These are phyloP conservation scores for Microctenopoma steveboyesi DNA, from an alignment of 2,797 vertebrate genomes.

Conservation along the genomic window DNA sequence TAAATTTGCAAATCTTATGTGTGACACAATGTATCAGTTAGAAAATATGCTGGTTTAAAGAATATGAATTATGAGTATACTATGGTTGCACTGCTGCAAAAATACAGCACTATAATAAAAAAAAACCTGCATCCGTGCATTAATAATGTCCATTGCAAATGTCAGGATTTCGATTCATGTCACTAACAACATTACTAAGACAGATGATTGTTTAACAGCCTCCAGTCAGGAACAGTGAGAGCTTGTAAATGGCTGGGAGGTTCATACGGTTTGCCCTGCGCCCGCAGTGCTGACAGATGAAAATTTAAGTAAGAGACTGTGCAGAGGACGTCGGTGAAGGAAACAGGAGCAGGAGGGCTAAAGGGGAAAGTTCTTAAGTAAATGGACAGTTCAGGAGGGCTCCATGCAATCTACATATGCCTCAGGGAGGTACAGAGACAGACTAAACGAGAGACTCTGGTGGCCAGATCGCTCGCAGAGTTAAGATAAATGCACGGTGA, in stretches of 20 bases:
- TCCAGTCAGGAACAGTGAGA: conserved; percentile 13
- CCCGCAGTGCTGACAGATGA: conserved; percentile 36
- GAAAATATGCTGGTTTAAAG: not conserved
- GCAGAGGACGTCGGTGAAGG: conserved; percentile 45
- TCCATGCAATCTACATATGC: conserved; percentile 44
- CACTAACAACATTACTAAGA: conserved; percentile 6
- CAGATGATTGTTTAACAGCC: conserved; percentile 7
- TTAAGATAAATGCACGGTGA: conserved; percentile 73
- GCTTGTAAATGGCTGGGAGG: conserved; percentile 21
- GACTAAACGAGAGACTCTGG: conserved; percentile 60
- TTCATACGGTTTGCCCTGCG: conserved; percentile 1
- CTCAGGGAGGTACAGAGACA: conserved; percentile 61
- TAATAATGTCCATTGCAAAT: not conserved
- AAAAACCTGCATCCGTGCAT: not conserved
- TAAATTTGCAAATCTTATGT: not conserved
- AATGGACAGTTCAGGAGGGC: conserved; percentile 48
- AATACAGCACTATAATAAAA: not conserved
- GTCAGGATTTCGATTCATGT: not conserved
- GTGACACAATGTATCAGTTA: too few relatives aligned
- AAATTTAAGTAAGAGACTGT: conserved; percentile 55
- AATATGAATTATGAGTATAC: too few relatives aligned
- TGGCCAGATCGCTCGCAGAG: conserved; percentile 57
- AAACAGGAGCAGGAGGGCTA: conserved; percentile 40
- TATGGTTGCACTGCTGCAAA: not conserved
- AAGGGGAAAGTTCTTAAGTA: conserved; percentile 45